Evolutionary conservation across 2,797 vertebrate genomes (phyloP), one percentile per base, ranked within the genome.

Genomic region (Spinus pinus): DNA sequence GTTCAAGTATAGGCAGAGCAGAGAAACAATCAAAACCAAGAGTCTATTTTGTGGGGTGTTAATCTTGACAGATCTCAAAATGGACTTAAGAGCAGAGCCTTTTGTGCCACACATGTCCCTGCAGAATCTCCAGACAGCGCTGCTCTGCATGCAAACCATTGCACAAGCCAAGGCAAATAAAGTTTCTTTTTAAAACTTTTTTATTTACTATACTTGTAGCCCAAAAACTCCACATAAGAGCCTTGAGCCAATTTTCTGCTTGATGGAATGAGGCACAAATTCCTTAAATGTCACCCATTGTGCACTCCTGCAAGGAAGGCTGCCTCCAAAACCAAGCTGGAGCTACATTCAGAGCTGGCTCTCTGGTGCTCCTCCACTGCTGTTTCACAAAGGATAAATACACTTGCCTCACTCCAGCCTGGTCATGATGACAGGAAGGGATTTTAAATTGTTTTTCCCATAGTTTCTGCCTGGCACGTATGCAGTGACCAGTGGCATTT

Each of bases 331-430:
- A 71, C 7, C 61, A 65, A n/a, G 62, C 12, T 57, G 80, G 31
- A 50, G 2, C 16, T 28, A 0, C 14, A 27, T 21, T 74, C 67
- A 39, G 74, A 79, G 51, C 56, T 44, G 23, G 0, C 12, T 47
- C 24, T 17, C 56, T 30, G 41, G 15, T 53, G 69, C 57, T 91
- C 9, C 69, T 62, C 30, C 5, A 4, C 49, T 51, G 47, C 44
- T 37, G n/a, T 12, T 28, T 61, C 66, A 33, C 67, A 58, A 54
- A 67, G 30, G 28, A 25, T 25, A 39, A 78, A 31, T 12, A 20
- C 39, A 7, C 31, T 25, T 0, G 1, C 50, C 57, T 67, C 8
- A 1, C 27, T 61, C 17, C 35, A 61, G 37, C 3, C 4, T 4
- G 9, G 41, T 9, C 5, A 1, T 14, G 21, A 44, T 47, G 44